Evolutionary conservation across 1,140 invertebrate species (phyloP).

Genomic region (Heliconius himera): DNA sequence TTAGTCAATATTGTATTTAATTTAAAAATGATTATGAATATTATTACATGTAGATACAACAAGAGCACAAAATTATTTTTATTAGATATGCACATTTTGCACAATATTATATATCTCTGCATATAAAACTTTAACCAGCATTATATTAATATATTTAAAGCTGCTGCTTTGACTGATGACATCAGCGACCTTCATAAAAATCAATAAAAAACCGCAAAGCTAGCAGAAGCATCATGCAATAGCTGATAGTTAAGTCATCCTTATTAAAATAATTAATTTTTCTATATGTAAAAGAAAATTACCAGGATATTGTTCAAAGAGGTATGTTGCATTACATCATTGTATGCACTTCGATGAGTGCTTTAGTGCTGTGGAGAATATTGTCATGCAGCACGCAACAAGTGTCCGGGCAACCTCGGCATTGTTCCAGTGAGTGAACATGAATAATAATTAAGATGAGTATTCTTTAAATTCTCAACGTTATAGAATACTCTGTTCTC

Average conservation of each 20-base stretch:
- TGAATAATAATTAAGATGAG: slow-evolving; percentile 66
- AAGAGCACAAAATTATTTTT: neutral
- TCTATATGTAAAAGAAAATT: slow-evolving; percentile 42
- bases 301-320: slow-evolving; percentile 47
- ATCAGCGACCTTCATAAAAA: slow-evolving; percentile 54
- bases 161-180: slow-evolving; percentile 43
- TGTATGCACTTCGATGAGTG: slow-evolving; percentile 36
- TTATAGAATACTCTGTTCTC: slow-evolving; percentile 15
- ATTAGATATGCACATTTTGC: neutral
- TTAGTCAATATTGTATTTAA: neutral
- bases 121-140: neutral
- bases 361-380: slow-evolving; percentile 46
- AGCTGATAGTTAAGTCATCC: slow-evolving; percentile 48
- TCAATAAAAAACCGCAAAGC: slow-evolving; percentile 48
- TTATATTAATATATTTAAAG: neutral
- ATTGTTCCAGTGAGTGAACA: slow-evolving; percentile 66
- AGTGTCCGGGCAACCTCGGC: slow-evolving; percentile 61
- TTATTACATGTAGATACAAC: neutral
- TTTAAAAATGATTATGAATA: too few relatives aligned
- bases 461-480: slow-evolving; percentile 49
- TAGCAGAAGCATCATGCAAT: slow-evolving; percentile 36
- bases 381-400: slow-evolving; percentile 63
- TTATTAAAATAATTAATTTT: slow-evolving; percentile 44
- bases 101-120: neutral
- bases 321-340: slow-evolving; percentile 45